Conservation (phyloP, 35 echinoderm and acorn worm species). For the Patiria miniata region DNA sequence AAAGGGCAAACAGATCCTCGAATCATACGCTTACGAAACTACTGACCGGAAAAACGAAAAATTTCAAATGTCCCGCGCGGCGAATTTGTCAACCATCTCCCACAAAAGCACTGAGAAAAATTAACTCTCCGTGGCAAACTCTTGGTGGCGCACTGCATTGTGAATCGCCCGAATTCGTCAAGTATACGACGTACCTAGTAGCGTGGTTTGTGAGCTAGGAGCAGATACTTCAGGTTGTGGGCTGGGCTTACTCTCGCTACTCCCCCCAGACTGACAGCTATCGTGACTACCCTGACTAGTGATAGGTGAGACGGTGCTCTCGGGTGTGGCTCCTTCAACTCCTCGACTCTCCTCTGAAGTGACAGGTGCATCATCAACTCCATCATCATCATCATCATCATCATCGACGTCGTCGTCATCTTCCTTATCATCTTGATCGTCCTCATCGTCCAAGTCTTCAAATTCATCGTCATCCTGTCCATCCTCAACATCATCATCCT, state of each 20-base stretch:
- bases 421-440: conserved; percentile 17
- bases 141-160: no score
- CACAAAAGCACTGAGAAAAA: no score
- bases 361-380: conserved; percentile 15
- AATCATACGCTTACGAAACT: no score
- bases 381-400: conserved; percentile 49
- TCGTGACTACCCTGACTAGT: conserved; percentile 32
- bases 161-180: no score
- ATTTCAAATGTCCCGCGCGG: no score
- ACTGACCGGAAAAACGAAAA: no score
- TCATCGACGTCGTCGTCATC: conserved; percentile 34
- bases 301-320: conserved; percentile 32
- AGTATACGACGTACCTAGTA: not conserved
- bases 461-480: conserved; percentile 39
- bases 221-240: not conserved
- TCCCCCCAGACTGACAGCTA: not conserved
- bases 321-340: not conserved
- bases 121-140: no score
- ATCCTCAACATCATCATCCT: conserved; percentile 38
- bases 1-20: no score
- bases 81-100: no score
- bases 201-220: not conserved
- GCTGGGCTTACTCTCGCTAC: not conserved
- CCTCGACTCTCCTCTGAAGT: conserved; percentile 44
- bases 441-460: conserved; percentile 44